Evolutionary conservation across 1,140 invertebrate genomes (phyloP), one percentile per base, ranked within the genome.

Genomic region (Meloidogyne floridensis): DNA sequence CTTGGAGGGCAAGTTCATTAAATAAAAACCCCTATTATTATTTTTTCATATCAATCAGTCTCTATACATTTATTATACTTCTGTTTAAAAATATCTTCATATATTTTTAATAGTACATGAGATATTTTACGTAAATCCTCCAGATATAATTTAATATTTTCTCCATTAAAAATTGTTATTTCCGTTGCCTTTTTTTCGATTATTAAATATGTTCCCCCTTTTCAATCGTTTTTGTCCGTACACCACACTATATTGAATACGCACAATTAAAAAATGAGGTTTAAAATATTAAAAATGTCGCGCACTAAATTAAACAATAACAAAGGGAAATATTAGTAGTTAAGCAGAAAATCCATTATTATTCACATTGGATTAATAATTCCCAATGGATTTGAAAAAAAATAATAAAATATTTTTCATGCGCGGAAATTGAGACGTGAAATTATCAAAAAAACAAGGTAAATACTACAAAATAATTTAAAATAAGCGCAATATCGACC

Each of bases 271-370:
- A 15, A 65, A 65, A 65, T 18, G 59, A 65, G n/a, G 15, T 65
- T 65, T 65, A n/a, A 18, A 65, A 18, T n/a, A 65, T n/a, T 65
- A 65, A 65, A 65, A 65, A n/a, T 65, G 59, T 65, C 59, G 59
- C 59, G 59, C 59, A 11, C 4, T n/a, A 1, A 65, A 65, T 65
- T 65, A 65, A 65, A 59, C 2, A 47, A 54, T 13, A 54, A 54
- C 53, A 54, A 54, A 11, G 6, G 10, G 15, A 59, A 15, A 59
- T 11, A 32, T 32, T 32, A 15, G 13, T 15, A 15, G 15, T 15
- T 0, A 13, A 59, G 56, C 13, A 59, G 56, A 59, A 59, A 59
- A 59, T 59, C 13, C 47, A 47, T 6, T 47, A 47, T 8, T 47
- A 15, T 59, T 13, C 11, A 59, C 13, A 59, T 59, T 59, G 13